A percentile compares a stretch with the other conserved stretches of the same genome.
These are phyloP conservation scores for Drosophila novamexicana DNA, from an alignment of 1,140 invertebrate species.

Conservation along the genomic window DNA sequence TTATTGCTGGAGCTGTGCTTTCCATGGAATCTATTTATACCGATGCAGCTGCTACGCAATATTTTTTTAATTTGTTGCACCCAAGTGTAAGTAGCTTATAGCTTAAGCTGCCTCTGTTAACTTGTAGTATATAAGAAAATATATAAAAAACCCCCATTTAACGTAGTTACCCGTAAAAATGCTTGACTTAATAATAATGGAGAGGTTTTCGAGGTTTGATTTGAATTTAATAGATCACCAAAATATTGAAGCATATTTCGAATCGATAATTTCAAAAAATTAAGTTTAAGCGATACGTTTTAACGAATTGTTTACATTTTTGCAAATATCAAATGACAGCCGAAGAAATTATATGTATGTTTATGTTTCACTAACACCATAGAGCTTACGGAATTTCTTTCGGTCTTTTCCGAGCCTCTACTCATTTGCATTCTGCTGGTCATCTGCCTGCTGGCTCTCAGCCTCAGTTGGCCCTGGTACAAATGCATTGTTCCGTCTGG, in stretches of 20 bases:
- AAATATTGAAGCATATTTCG: constrained; percentile 9
- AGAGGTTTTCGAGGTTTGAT: neutral
- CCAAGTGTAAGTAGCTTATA: too few relatives aligned
- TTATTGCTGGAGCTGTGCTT: too few relatives aligned
- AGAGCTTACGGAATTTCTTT: neutral
- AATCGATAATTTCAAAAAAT: constrained; percentile 2
- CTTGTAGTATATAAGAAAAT: too few relatives aligned
- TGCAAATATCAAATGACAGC: neutral
- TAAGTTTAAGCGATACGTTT: neutral
- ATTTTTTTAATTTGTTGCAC: too few relatives aligned
- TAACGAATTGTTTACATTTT: neutral
- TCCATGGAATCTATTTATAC: too few relatives aligned
- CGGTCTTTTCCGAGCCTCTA: neutral
- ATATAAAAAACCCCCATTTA: too few relatives aligned
- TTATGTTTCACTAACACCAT: neutral
- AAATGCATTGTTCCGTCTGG: constrained; percentile 15
- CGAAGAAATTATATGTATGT: neutral
- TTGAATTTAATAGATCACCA: constrained; percentile 13
- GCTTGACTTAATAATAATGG: too few relatives aligned
- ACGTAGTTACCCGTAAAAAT: too few relatives aligned
- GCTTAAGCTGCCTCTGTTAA: too few relatives aligned
- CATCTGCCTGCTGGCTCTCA: neutral
- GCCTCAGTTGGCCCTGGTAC: neutral
- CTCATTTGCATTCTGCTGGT: constrained; percentile 8
- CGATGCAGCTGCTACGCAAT: too few relatives aligned